Evolutionary conservation across 2,113 vertebrate species (phyloP).

Genomic region (Ophiodon elongatus): DNA sequence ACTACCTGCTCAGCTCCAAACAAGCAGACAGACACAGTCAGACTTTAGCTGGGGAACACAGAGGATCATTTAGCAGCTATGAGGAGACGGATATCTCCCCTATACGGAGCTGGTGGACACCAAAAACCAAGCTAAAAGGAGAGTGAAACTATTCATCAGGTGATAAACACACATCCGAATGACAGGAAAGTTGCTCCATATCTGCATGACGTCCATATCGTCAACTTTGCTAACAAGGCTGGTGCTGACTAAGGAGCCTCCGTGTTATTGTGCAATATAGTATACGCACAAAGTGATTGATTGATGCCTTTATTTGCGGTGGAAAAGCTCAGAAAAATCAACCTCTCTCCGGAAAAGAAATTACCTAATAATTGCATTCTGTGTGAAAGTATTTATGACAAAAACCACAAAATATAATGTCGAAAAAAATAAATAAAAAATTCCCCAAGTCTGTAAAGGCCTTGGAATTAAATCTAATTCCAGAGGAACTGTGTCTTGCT

Average conservation of each 20-base stretch:
- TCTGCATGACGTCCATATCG: neutral
- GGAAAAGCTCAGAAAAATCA: too few relatives aligned
- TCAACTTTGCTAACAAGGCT: neutral
- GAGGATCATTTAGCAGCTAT: too few relatives aligned
- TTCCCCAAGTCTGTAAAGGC: neutral
- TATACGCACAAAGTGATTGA: neutral
- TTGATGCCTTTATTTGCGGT: too few relatives aligned
- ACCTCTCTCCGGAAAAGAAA: too few relatives aligned
- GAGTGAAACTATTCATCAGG: neutral
- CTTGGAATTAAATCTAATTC: neutral
- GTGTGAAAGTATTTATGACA: too few relatives aligned
- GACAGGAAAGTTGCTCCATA: neutral
- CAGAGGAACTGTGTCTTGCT: neutral
- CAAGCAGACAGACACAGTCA: neutral
- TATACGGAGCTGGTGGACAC: neutral
- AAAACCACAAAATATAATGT: neutral
- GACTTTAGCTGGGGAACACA: neutral
- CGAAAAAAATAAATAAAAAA: neutral
- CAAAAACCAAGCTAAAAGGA: neutral
- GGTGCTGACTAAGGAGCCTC: neutral
- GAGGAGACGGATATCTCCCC: neutral
- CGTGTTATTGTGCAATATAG: neutral
- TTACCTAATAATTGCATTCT: too few relatives aligned
- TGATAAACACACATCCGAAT: neutral
- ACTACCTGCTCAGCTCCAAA: too few relatives aligned